Evolutionary conservation across 2,888 invertebrate species (phyloP).

Genomic region (Agapostemon virescens): DNA sequence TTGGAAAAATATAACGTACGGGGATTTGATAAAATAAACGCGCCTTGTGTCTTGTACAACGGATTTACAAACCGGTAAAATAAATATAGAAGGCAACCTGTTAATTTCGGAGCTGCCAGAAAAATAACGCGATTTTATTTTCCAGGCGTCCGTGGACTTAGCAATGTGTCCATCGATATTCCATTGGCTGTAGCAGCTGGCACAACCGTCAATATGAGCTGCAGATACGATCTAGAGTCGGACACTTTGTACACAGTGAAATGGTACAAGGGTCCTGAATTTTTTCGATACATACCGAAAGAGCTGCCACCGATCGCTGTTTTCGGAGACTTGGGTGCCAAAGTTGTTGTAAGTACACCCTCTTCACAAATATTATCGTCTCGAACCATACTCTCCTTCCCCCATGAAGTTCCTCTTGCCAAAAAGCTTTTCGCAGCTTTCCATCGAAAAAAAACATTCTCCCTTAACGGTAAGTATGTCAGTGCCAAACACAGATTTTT

Average conservation of each 20-base stretch:
- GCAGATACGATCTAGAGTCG: conserved; percentile 88
- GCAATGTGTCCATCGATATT: conserved; percentile 87
- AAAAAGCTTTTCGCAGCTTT: not conserved
- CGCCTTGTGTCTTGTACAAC: not conserved
- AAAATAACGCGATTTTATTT: conserved; percentile 44
- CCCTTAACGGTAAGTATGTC: too few relatives aligned
- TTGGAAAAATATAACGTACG: not conserved
- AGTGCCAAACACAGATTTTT: too few relatives aligned
- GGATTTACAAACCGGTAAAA: not conserved
- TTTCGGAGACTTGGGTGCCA: conserved; percentile 86
- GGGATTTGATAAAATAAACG: not conserved
- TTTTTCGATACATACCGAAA: conserved; percentile 90
- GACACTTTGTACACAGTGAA: conserved; percentile 90
- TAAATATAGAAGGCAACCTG: not conserved
- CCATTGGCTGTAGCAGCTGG: conserved; percentile 87
- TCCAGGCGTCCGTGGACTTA: conserved; percentile 80
- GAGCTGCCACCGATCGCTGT: conserved; percentile 88
- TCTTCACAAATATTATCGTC: not conserved
- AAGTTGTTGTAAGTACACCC: conserved; percentile 87
- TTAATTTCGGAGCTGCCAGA: not conserved
- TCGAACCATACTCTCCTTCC: not conserved
- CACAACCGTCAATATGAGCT: conserved; percentile 88
- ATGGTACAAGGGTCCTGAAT: conserved; percentile 90
- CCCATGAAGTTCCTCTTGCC: not conserved
- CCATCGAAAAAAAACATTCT: not conserved